Percentiles rank a stretch among this genome's conserved stretches.
Conservation (phyloP, 2,888 invertebrate genomes). For the Lypha dubia region DNA sequence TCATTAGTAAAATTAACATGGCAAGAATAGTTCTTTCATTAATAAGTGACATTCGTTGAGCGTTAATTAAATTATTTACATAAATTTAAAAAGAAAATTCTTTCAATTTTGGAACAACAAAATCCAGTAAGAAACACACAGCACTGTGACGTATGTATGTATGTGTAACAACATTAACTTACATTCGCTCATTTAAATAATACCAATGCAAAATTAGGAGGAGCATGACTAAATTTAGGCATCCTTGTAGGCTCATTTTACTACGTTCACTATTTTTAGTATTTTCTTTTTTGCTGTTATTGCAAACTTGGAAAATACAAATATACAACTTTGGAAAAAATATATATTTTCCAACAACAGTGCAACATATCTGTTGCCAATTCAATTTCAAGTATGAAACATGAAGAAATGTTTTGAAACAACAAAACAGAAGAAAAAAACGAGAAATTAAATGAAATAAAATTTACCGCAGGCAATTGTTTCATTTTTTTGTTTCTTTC, state of each 20-base stretch:
- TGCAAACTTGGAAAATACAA: conserved; percentile 21
- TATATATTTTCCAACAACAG: conserved; percentile 39
- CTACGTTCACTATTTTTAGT: conserved; percentile 7
- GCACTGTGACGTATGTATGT: too few relatives aligned
- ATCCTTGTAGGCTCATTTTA: conserved; percentile 44
- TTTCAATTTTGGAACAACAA: too few relatives aligned
- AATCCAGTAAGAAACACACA: too few relatives aligned
- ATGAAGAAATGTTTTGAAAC: not conserved
- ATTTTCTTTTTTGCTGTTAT: conserved; percentile 19
- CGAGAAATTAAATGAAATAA: conserved; percentile 9
- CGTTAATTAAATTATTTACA: too few relatives aligned
- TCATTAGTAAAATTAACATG: too few relatives aligned
- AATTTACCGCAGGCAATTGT: conserved; percentile 66
- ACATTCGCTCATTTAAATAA: too few relatives aligned
- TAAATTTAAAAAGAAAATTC: too few relatives aligned
- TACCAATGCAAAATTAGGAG: not conserved
- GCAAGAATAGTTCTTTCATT: too few relatives aligned
- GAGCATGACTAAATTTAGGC: not conserved
- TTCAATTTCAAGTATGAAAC: conserved; percentile 43
- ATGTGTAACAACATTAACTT: not conserved
- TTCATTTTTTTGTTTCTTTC: conserved; percentile 3
- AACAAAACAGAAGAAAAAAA: not conserved
- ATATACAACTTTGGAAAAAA: conserved; percentile 34
- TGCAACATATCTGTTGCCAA: conserved; percentile 60
- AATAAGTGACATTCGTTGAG: too few relatives aligned